These are phyloP conservation scores for Empidonax traillii DNA, from an alignment of 2,113 vertebrate genomes.

Conservation along the genomic window DNA sequence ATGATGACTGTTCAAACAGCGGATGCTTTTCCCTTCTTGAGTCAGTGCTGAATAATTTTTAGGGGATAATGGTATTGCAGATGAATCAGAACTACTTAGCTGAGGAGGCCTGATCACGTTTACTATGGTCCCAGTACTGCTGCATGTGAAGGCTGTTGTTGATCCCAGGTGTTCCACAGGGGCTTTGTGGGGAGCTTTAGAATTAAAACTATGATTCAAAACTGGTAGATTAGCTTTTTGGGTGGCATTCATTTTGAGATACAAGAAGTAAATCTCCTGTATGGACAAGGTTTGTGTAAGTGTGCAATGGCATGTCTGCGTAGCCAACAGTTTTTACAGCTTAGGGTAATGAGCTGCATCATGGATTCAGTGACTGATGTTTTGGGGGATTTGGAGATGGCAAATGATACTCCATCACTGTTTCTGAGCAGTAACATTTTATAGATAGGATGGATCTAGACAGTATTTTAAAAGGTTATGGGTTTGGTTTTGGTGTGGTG, in stretches of 20 bases:
- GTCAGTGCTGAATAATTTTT: not conserved
- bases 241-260: not conserved
- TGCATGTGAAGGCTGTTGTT: fast-evolving
- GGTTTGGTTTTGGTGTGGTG: no score
- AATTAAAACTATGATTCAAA: not conserved
- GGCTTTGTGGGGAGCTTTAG: not conserved
- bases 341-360: not conserved
- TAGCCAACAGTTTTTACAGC: not conserved
- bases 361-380: not conserved
- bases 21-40: not conserved
- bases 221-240: not conserved
- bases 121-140: not conserved
- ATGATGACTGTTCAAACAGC: not conserved
- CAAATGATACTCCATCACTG: not conserved
- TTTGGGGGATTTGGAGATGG: not conserved
- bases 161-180: not conserved
- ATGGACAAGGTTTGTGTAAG: no score
- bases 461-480: not conserved
- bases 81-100: not conserved
- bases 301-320: no score
- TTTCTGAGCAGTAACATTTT: not conserved
- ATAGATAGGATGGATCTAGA: not conserved
- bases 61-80: not conserved
- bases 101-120: not conserved
- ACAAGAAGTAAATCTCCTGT: no score